Evolutionary conservation across 64 coral and sea anemone genomes (phyloP).

Genomic region (Pocillopora damicornis): DNA sequence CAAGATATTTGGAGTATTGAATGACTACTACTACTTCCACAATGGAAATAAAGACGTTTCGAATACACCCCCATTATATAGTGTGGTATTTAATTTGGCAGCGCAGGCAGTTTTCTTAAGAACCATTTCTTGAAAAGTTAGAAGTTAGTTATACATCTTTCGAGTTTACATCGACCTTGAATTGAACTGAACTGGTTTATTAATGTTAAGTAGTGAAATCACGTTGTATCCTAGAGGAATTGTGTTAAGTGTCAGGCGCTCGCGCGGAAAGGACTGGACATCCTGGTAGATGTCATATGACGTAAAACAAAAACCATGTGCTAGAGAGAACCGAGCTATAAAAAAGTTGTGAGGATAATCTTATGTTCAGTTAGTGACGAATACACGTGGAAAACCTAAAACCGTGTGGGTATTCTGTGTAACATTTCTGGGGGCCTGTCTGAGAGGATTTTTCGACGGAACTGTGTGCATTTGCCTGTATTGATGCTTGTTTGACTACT

Average conservation of each 20-base stretch:
- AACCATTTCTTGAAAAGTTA: too few species aligned
- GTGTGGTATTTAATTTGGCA: too few species aligned
- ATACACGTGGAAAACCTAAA: neutral
- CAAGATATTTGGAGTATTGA: too few species aligned
- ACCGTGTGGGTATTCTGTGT: neutral
- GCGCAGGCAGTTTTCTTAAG: too few species aligned
- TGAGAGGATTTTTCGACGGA: neutral
- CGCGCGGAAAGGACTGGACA: neutral
- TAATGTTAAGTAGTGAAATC: neutral
- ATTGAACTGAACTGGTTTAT: too few species aligned
- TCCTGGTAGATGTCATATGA: neutral
- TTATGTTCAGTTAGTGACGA: neutral
- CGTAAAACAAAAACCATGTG: neutral
- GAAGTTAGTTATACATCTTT: too few species aligned
- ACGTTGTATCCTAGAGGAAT: neutral
- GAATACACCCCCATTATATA: too few species aligned
- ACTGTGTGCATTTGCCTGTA: neutral
- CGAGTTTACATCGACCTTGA: too few species aligned
- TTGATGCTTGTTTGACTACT: neutral
- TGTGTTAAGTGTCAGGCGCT: neutral
- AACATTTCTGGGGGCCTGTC: neutral
- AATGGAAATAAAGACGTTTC: too few species aligned
- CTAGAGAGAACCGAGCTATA: neutral
- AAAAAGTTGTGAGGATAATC: neutral
- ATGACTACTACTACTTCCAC: too few species aligned